These are phyloP conservation scores for Potorous gilbertii DNA, from an alignment of 2,797 vertebrate genomes.

Conservation along the genomic window DNA sequence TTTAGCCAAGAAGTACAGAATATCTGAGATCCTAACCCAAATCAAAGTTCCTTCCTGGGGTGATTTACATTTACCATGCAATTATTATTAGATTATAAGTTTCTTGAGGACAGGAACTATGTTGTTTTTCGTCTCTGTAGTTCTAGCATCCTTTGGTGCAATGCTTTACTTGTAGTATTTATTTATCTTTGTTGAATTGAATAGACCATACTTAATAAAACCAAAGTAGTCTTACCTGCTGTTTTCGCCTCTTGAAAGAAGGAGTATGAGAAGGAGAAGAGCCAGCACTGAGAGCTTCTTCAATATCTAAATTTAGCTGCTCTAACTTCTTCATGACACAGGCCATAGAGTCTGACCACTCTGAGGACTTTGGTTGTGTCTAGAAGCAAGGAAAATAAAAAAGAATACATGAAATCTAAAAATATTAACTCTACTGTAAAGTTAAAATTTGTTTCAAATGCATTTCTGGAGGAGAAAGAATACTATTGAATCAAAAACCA, in stretches of 20 bases:
- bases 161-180: not conserved
- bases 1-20: not conserved
- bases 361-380: conserved; percentile 80
- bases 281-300: conserved; percentile 89
- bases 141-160: not conserved
- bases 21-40: not conserved
- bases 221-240: conserved; percentile 81
- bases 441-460: not conserved
- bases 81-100: not conserved
- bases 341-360: conserved; percentile 90
- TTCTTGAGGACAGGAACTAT: not conserved
- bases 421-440: not conserved
- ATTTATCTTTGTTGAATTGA: not conserved
- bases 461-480: not conserved
- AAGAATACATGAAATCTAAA: not conserved
- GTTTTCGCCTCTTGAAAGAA: conserved; percentile 81
- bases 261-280: conserved; percentile 89
- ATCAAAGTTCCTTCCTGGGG: not conserved
- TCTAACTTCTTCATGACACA: conserved; percentile 92
- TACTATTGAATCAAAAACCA: not conserved
- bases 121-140: not conserved
- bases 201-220: not conserved
- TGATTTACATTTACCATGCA: not conserved
- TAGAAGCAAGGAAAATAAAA: conserved; percentile 67
- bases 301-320: conserved; percentile 91